These are phyloP conservation scores for Toxotes chatareus DNA, from an alignment of 2,113 vertebrate species.

Conservation along the genomic window DNA sequence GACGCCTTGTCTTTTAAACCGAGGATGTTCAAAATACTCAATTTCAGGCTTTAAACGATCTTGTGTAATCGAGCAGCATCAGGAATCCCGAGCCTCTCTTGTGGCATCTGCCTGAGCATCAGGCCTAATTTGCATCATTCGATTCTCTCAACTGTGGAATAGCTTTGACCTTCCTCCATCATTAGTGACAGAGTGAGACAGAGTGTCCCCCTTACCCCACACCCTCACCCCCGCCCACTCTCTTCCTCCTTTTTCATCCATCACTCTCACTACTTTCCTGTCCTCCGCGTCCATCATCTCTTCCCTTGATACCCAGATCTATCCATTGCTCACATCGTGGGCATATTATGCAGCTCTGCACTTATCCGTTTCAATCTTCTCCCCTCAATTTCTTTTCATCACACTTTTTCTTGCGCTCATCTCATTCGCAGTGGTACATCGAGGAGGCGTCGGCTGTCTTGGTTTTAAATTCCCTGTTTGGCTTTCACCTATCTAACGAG, in stretches of 20 bases:
- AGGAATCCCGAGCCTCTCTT: slow-evolving; percentile 34
- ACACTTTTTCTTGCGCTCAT: slow-evolving; percentile 8
- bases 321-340: slow-evolving; percentile 24
- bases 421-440: slow-evolving; percentile 12
- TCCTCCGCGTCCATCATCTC: slow-evolving; percentile 58
- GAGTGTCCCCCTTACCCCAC: slow-evolving; percentile 38
- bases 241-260: slow-evolving; percentile 45
- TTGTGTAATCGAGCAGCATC: slow-evolving; percentile 26
- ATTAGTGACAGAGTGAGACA: slow-evolving; percentile 65
- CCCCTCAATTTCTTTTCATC: slow-evolving; percentile 39
- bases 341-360: slow-evolving; percentile 34
- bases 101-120: slow-evolving; percentile 55
- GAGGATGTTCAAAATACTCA: slow-evolving; percentile 16
- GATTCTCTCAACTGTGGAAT: slow-evolving; percentile 70
- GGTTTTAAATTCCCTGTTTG: slow-evolving; percentile 53
- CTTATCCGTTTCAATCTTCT: slow-evolving; percentile 44
- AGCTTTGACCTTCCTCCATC: slow-evolving; percentile 79
- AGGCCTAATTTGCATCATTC: slow-evolving; percentile 78
- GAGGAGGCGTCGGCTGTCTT: slow-evolving; percentile 27
- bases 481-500: slow-evolving; percentile 62
- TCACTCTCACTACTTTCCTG: slow-evolving; percentile 37
- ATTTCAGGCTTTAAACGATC: slow-evolving; percentile 6
- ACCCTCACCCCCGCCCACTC: background rate
- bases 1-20: background rate
- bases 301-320: slow-evolving; percentile 32